Base-by-base conservation (phyloP, 1,140 invertebrate genomes). In the Calliphora vicina region DNA sequence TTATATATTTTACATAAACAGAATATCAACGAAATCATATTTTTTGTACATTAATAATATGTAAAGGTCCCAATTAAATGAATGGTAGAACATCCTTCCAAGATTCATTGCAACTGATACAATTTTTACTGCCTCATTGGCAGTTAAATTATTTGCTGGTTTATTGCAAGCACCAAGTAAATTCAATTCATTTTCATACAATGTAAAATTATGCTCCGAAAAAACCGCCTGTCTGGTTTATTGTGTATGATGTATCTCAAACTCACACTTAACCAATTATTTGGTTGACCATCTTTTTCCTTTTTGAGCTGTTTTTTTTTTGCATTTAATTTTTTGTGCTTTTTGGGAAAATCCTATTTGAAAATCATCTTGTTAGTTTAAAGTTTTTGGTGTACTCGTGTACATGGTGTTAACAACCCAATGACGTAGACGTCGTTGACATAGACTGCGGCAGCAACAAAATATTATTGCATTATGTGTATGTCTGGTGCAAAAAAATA, bases 181-280 rank as follows among this genome's bases (percentile, higher is more conserved):
- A 35, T 35, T 35, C 35, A 35, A 35, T 35, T 35, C 35, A 35
- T 35, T 35, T 35, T 35, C 10, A 0, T 35, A 35, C 35, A 5
- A 35, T 35, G 10, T 5, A 35, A 35, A 35, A 35, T 35, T 35
- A 35, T 35, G 35, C 35, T 35, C 35, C 1, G 10, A 35, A 35
- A 35, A 35, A 35, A 35, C 35, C 35, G 35, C 35, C 35, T 35
- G 35, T 35, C 45, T 50, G 0, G 12, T 50, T 50, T 50, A 3
- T 50, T 50, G 35, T 50, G 12, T 50, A 13, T 15, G 4, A 15
- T 50, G n/a, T 67, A 67, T 23, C 23, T 67, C 61, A 67, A 23
- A 67, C 61, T 67, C 61, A 67, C 61, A 67, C 61, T 67, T 25
- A 67, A 67, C n/a, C 61, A 67, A 67, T 67, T 25, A 67, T 67